A percentile compares a stretch with the other conserved stretches of the same genome.
phyloP scores from a whole-genome alignment of 1,140 invertebrate species.

The Anthonomus grandis region DNA sequence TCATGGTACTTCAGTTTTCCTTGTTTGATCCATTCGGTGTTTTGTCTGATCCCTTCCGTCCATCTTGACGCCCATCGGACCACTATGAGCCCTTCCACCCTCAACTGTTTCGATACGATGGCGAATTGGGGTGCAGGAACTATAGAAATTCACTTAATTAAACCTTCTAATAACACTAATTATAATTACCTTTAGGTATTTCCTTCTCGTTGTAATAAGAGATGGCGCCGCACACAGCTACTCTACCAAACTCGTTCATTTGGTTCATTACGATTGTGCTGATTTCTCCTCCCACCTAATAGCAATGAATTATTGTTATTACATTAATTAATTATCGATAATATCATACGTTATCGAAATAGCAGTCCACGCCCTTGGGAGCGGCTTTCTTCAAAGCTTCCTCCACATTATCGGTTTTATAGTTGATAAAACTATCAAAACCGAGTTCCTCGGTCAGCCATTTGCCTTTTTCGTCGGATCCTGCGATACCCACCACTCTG shows the following conservation, averaged over 20 bases:
- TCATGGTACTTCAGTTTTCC: conserved; percentile 62
- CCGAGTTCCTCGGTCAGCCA: conserved; percentile 61
- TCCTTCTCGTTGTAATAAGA: conserved; percentile 55
- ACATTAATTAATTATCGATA: not conserved
- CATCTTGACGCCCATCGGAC: conserved; percentile 56
- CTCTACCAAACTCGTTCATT: conserved; percentile 65
- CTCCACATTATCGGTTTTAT: conserved; percentile 60
- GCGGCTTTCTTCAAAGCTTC: conserved; percentile 57
- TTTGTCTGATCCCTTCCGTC: conserved; percentile 57
- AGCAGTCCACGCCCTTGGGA: conserved; percentile 65
- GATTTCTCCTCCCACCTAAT: conserved; percentile 57
- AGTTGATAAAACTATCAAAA: conserved; percentile 69
- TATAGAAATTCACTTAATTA: conserved; percentile 25
- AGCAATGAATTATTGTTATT: not conserved
- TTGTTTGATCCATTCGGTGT: conserved; percentile 55
- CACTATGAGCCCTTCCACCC: conserved; percentile 63
- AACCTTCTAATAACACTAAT: not conserved
- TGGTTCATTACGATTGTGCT: conserved; percentile 57
- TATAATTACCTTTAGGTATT: conserved; percentile 41
- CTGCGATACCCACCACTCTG: conserved; percentile 68
- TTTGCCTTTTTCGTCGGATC: conserved; percentile 65
- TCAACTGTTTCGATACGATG: conserved; percentile 51
- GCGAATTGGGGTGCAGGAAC: conserved; percentile 27
- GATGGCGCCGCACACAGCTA: conserved; percentile 36
- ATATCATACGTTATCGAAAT: conserved; percentile 66